These are phyloP conservation scores for Ridgeia piscesae DNA, from an alignment of 1,140 invertebrate species.

Conservation along the genomic window DNA sequence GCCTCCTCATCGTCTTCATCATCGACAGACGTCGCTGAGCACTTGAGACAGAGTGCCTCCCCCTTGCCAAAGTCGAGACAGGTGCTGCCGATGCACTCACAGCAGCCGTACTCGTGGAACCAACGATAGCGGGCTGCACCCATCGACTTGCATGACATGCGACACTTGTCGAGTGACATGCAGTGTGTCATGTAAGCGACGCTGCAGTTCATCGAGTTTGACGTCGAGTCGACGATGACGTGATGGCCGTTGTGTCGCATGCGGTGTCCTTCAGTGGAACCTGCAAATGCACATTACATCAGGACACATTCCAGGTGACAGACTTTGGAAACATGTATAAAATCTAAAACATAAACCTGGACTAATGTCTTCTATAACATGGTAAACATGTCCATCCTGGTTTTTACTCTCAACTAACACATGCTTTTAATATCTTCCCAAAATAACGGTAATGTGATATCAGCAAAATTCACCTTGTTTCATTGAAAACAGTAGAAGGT, in stretches of 20 bases:
- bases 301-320: background rate
- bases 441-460: no score
- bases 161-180: conserved; percentile 85
- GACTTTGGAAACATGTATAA: background rate
- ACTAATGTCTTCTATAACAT: background rate
- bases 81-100: conserved; percentile 86
- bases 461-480: no score
- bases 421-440: no score
- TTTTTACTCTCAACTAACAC: background rate
- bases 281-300: background rate
- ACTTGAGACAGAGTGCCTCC: conserved; percentile 15
- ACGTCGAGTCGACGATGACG: conserved; percentile 63
- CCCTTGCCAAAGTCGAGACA: conserved; percentile 84
- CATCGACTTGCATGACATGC: conserved; percentile 75
- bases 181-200: conserved; percentile 90
- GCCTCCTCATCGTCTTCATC: conserved; percentile 11
- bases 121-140: conserved; percentile 77
- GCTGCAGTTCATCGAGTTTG: conserved; percentile 78
- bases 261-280: background rate
- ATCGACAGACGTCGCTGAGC: background rate
- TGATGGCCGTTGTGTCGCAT: conserved; percentile 15
- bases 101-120: conserved; percentile 90
- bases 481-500: no score
- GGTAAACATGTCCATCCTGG: background rate
- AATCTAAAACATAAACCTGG: background rate